Percentiles rank a stretch among this genome's conserved stretches.
Conservation (phyloP, 1,140 invertebrate species). For the Heliconius congener region DNA sequence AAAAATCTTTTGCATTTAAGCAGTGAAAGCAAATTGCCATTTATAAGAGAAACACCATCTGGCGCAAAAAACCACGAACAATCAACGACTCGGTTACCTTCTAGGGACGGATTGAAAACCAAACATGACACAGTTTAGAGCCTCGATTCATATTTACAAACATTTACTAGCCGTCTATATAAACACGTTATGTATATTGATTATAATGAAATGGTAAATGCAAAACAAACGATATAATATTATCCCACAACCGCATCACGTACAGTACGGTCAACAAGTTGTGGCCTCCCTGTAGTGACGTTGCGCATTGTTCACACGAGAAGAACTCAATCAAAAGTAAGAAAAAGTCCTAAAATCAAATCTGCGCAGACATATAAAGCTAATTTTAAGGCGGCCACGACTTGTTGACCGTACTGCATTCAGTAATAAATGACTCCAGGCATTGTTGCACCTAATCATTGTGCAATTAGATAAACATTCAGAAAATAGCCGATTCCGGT, state of each 20-base stretch:
- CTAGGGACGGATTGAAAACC: constrained; percentile 70
- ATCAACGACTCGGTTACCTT: constrained; percentile 33
- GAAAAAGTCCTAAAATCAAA: too few species aligned
- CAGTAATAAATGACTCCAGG: neutral
- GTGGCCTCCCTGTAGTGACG: too few species aligned
- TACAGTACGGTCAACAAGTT: neutral
- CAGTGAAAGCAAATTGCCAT: neutral
- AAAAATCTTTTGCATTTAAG: neutral
- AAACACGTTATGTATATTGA: neutral
- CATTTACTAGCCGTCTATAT: constrained; percentile 19
- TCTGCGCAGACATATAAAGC: too few species aligned
- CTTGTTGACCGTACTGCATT: neutral
- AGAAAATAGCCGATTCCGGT: constrained; percentile 51
- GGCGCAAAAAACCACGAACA: constrained; percentile 22
- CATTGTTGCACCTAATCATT: constrained; percentile 13
- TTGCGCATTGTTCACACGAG: too few species aligned
- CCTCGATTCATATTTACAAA: constrained; percentile 33
- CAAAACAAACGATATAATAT: constrained; percentile 50
- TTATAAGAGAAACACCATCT: constrained; percentile 25
- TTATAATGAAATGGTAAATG: constrained; percentile 49
- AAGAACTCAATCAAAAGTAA: too few species aligned
- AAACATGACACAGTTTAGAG: constrained; percentile 45
- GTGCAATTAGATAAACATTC: constrained; percentile 36
- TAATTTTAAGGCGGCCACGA: too few species aligned
- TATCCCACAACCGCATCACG: constrained; percentile 53